These are phyloP conservation scores for Bubalus kerabau DNA, from an alignment of 2,113 vertebrate genomes.

Conservation along the genomic window DNA sequence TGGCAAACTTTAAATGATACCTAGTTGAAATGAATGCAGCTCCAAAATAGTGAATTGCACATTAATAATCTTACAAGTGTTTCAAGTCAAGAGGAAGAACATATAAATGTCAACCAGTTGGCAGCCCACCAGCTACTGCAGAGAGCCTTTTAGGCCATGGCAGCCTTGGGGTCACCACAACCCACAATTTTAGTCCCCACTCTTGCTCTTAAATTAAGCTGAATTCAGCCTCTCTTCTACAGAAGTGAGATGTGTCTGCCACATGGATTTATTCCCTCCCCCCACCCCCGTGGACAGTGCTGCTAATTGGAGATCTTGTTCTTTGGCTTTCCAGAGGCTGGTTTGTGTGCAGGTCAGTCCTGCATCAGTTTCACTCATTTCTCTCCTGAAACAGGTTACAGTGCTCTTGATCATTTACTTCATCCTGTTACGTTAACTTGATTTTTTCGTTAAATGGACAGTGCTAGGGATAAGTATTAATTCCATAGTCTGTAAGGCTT, in stretches of 20 bases:
- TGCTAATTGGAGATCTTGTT: neutral
- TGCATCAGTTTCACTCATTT: neutral
- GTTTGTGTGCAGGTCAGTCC: neutral
- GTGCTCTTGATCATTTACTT: neutral
- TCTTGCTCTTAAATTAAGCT: neutral
- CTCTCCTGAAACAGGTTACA: neutral
- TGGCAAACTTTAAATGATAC: neutral
- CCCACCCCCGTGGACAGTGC: accelerated
- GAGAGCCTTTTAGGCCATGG: neutral
- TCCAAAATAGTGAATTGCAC: neutral
- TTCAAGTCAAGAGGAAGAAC: neutral
- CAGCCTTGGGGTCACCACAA: neutral
- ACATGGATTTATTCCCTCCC: accelerated
- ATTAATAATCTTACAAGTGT: neutral
- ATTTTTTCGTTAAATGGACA: neutral
- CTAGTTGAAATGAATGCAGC: neutral
- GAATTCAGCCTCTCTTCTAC: neutral
- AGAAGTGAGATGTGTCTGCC: neutral
- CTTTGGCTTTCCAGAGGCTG: neutral
- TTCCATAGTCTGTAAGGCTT: neutral
- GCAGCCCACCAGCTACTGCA: neutral
- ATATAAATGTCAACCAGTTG: neutral
- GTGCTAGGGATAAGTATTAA: neutral
- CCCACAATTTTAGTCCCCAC: neutral
- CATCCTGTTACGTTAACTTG: neutral